Evolutionary conservation across 2,888 invertebrate species (phyloP).

Genomic region (Aphodius granarius): DNA sequence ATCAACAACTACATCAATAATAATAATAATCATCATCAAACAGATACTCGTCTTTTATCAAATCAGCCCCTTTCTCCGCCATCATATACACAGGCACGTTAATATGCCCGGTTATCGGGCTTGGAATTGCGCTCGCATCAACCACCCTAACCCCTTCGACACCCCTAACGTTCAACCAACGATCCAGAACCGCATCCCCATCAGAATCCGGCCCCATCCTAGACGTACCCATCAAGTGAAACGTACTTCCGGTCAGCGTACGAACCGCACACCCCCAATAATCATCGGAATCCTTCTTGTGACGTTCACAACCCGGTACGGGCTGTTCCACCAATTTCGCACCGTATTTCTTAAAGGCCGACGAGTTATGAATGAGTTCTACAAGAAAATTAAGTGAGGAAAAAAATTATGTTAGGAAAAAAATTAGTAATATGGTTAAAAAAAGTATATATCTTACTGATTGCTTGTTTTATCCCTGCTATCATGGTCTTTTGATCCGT

Average conservation of each 20-base stretch:
- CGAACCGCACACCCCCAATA: constrained; percentile 72
- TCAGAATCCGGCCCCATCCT: constrained; percentile 71
- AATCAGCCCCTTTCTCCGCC: constrained; percentile 68
- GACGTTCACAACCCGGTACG: constrained; percentile 54
- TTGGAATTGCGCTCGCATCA: constrained; percentile 70
- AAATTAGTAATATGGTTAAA: background rate
- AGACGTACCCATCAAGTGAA: constrained; percentile 59
- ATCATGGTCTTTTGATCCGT: constrained; percentile 60
- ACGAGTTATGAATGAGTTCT: constrained; percentile 13
- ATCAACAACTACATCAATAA: background rate
- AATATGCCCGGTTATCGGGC: constrained; percentile 66
- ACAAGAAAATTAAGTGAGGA: too few relatives aligned
- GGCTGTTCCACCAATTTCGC: constrained; percentile 43
- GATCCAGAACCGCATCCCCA: constrained; percentile 65
- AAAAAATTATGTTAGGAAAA: too few relatives aligned
- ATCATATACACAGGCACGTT: constrained; percentile 71
- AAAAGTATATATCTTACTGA: background rate
- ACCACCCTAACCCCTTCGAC: constrained; percentile 63
- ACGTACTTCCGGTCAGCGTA: constrained; percentile 34
- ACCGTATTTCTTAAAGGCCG: constrained; percentile 55
- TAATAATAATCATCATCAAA: background rate
- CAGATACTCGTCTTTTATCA: constrained; percentile 31
- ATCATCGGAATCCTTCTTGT: constrained; percentile 61
- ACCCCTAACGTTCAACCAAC: constrained; percentile 64
- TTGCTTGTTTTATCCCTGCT: too few relatives aligned